Evolutionary conservation across 2,797 vertebrate species (phyloP).

Genomic region (Orientallactaga sibirica): DNA sequence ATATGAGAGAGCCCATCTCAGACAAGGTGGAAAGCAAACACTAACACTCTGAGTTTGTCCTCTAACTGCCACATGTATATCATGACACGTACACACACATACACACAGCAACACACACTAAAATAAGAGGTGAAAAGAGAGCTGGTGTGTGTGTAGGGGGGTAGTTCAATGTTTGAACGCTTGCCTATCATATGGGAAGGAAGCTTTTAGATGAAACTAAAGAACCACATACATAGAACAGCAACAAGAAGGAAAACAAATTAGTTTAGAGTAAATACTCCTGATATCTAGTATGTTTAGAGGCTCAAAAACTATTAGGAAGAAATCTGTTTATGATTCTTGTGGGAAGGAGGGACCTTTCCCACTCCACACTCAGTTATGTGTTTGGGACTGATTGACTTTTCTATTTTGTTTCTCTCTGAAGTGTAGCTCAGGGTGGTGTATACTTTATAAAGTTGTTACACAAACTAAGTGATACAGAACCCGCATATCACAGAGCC

Average conservation of each 20-base stretch:
- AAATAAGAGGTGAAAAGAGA: neutral
- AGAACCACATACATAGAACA: neutral
- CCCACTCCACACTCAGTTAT: neutral
- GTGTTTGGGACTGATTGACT: neutral
- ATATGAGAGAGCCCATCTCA: too few species aligned
- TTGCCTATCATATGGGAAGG: neutral
- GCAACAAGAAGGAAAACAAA: neutral
- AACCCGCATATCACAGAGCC: neutral
- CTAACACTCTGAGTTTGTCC: too few species aligned
- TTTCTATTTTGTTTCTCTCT: conserved; percentile 55
- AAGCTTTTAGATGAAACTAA: neutral
- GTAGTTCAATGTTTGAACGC: neutral
- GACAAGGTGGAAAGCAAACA: too few species aligned
- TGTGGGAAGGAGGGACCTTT: neutral
- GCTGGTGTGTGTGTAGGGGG: too few species aligned
- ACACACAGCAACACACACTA: too few species aligned
- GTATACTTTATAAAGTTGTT: neutral
- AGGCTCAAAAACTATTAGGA: conserved; percentile 10
- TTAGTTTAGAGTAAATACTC: conserved; percentile 24
- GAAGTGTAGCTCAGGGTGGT: conserved; percentile 18
- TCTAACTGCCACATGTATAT: too few species aligned
- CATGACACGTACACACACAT: too few species aligned
- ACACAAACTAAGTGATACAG: conserved; percentile 37
- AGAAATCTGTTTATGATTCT: conserved; percentile 51
- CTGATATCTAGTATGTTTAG: conserved; percentile 14